Evolutionary conservation across 2,797 vertebrate genomes (phyloP), one percentile per base, ranked within the genome.

Genomic region (Rhincodon typus): DNA sequence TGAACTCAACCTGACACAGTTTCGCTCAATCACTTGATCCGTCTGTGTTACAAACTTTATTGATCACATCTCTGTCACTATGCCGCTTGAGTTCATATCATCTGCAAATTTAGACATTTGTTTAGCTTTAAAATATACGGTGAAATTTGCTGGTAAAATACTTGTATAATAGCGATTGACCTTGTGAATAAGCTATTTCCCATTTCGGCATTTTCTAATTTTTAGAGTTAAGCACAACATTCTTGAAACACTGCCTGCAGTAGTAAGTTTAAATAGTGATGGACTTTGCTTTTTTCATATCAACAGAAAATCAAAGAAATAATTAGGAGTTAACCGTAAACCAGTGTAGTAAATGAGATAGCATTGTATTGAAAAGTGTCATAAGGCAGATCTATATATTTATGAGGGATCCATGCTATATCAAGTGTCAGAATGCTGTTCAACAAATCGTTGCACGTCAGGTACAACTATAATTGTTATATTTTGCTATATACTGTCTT

Each of bases 241-340:
- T 94, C 38, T 69, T 53, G 27, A 53, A 95, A 90, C 67, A 88
- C 46, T 67, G 79, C 67, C 25, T 42, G 62, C 57, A 91, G 30
- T 17, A 19, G 42, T 84, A 84, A 23, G n/a, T 93, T 25, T 93
- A n/a, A 69, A 93, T 42, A 50, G 8, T 93, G 42, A 93, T 93
- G 23, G 46, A 17, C 25, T 79, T 74, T 96, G 8, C 69, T 91
- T 57, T 3, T 4, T 94, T 96, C 96, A 3, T 0, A 10, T 95
- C 96, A 12, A 95, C 90, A 99, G 99, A 99, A 99, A 99, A 99
- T 99, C 96, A 99, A 99, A 97, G 99, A 99, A 97, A 99, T 99
- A 96, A 67, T 67, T 67, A 62, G 62, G 90, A 42, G 62, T 25
- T 8, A 93, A 12, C 62, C n/a, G 23, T 93, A 93, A 93, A 93